Evolutionary conservation across 2,113 vertebrate species (phyloP).

Genomic region (Campylomormyrus tamandua): DNA sequence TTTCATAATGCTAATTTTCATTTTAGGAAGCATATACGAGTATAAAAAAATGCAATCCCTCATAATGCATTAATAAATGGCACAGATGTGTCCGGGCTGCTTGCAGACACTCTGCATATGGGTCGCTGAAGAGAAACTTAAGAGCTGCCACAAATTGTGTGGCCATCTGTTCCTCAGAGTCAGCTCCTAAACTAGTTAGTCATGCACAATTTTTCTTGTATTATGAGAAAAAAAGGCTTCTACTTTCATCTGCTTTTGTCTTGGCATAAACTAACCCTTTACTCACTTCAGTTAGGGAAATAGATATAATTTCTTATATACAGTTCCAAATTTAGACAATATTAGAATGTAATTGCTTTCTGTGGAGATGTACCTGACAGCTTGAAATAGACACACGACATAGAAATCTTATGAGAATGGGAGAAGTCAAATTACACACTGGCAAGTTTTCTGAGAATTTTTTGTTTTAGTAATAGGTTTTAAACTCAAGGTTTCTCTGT

Average conservation of each 20-base stretch:
- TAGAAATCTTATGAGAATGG: neutral
- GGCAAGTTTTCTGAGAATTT: neutral
- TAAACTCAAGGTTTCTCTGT: neutral
- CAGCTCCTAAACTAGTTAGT: conserved; percentile 49
- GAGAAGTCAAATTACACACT: neutral
- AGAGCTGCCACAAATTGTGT: conserved; percentile 55
- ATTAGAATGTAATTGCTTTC: neutral
- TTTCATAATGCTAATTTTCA: conserved; percentile 1
- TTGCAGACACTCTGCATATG: conserved; percentile 61
- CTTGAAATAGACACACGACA: neutral
- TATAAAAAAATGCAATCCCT: conserved; percentile 41
- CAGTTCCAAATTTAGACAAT: neutral
- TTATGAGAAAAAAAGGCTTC: conserved; percentile 30
- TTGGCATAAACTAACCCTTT: conserved; percentile 17
- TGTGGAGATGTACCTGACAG: neutral
- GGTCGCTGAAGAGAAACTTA: conserved; percentile 61
- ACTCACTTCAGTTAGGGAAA: conserved; percentile 25
- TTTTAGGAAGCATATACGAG: neutral
- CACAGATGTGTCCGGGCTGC: conserved; percentile 65
- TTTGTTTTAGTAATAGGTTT: neutral
- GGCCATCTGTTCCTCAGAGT: conserved; percentile 65
- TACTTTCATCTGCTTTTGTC: conserved; percentile 33
- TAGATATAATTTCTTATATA: conserved; percentile 11
- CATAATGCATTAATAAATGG: conserved; percentile 52
- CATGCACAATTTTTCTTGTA: conserved; percentile 33